phyloP scores from a whole-genome alignment of 2,888 invertebrate species.

The Aelia acuminata region DNA sequence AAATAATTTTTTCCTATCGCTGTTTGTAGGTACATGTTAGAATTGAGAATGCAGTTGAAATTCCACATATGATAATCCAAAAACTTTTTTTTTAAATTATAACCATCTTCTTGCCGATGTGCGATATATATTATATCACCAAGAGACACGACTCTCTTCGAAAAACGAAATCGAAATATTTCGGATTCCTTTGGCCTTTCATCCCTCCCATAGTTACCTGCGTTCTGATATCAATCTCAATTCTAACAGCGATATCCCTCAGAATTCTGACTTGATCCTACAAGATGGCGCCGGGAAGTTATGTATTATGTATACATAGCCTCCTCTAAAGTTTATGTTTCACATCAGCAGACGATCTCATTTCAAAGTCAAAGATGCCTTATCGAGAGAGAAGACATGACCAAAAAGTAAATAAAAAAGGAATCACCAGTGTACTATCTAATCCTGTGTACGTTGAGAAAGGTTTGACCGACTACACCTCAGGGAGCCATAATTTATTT shows the following conservation, averaged over 20 bases:
- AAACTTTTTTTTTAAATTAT: no score
- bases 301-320: conserved; percentile 36
- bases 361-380: conserved; percentile 48
- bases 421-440: background rate
- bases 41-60: no score
- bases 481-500: background rate
- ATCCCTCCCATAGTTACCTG: background rate
- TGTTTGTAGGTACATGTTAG: no score
- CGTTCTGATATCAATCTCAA: background rate
- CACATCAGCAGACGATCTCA: conserved; percentile 12
- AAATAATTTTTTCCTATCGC: no score
- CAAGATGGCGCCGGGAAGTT: conserved; percentile 16
- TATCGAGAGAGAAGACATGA: conserved; percentile 20
- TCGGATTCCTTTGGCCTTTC: background rate
- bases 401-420: background rate
- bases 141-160: background rate
- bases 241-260: background rate
- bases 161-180: background rate
- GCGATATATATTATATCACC: background rate
- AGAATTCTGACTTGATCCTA: background rate
- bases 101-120: no score
- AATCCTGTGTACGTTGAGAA: background rate
- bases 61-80: no score
- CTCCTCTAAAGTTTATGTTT: conserved; percentile 14
- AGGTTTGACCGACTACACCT: conserved; percentile 2